Base-by-base conservation (phyloP, 2,797 vertebrate species). In the Pygocentrus nattereri region DNA sequence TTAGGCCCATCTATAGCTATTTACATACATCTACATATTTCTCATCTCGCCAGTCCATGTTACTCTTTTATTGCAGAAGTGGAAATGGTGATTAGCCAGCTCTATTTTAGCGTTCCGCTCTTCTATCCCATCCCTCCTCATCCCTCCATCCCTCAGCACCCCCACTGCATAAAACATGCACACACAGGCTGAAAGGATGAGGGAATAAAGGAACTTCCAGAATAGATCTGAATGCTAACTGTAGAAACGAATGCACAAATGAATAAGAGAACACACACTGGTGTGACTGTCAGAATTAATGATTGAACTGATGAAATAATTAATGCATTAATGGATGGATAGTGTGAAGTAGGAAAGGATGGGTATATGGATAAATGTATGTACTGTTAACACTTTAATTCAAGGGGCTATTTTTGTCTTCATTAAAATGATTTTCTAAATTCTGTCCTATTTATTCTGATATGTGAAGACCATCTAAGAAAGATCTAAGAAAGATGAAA, bases 1-100 rank as follows among this genome's bases (percentile, higher is more conserved):
- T 87, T 89, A 86, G 90, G 90, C 88, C 90, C 88, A 89, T 91
- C 88, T 88, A 92, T 81, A 85, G 87, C 61, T 87, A 94, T 93
- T 93, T 92, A 88, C 93, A 94, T 93, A 92, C 78, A 94, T 94
- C 90, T 94, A 87, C 92, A 94, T 93, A 92, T 93, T 93, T 93
- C 86, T 89, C 90, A 91, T 93, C 92, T 91, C 54, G 88, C 87
- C 88, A 88, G 88, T 89, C 91, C 90, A 90, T 92, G 91, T 91
- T 92, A 88, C 90, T 89, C 92, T 92, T 67, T 61, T 76, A 41
- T 49, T 47, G 85, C 86, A 82, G 88, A 90, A 88, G 90, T 70
- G 77, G 87, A 91, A 89, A 88, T 78, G 87, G 7, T 70, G 69
- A 68, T 81, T 80, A 19, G 31, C 65, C 11, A 13, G 25, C 23